Conservation (phyloP, 2,113 vertebrate species). For the Eulemur macaco region DNA sequence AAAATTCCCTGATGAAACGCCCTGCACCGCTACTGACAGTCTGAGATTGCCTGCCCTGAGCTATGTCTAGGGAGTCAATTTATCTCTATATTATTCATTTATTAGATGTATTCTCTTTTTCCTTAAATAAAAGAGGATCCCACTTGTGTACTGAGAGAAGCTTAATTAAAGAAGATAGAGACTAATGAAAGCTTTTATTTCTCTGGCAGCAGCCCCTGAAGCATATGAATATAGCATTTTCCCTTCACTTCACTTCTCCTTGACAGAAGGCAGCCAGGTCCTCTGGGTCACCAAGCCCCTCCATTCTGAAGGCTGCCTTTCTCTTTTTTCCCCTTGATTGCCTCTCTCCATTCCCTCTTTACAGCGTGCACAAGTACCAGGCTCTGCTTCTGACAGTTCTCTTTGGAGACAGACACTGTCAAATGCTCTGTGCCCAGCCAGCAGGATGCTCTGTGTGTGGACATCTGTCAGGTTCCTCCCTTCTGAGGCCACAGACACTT, state of each 20-base stretch:
- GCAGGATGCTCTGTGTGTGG: background rate
- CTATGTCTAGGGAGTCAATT: conserved; percentile 9
- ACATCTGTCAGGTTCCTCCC: conserved; percentile 10
- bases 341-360: background rate
- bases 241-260: background rate
- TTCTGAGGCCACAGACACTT: background rate
- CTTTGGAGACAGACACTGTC: conserved; percentile 39
- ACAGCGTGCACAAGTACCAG: background rate
- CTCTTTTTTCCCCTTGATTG: background rate
- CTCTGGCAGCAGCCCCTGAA: background rate
- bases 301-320: background rate
- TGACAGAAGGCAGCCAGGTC: conserved; percentile 56
- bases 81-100: conserved; percentile 55
- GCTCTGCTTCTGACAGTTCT: background rate
- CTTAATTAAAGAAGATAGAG: conserved; percentile 65
- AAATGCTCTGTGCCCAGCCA: conserved; percentile 11
- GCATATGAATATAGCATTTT: background rate
- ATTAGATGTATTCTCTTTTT: conserved; percentile 53
- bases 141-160: conserved; percentile 44
- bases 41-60: background rate
- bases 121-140: conserved; percentile 56
- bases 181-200: conserved; percentile 41
- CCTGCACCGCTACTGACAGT: background rate
- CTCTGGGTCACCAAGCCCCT: conserved; percentile 7
- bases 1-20: background rate